A percentile compares a stretch with the other conserved stretches of the same genome.
Conservation (phyloP, 1,140 invertebrate species). For the Trichonephila clavata region DNA sequence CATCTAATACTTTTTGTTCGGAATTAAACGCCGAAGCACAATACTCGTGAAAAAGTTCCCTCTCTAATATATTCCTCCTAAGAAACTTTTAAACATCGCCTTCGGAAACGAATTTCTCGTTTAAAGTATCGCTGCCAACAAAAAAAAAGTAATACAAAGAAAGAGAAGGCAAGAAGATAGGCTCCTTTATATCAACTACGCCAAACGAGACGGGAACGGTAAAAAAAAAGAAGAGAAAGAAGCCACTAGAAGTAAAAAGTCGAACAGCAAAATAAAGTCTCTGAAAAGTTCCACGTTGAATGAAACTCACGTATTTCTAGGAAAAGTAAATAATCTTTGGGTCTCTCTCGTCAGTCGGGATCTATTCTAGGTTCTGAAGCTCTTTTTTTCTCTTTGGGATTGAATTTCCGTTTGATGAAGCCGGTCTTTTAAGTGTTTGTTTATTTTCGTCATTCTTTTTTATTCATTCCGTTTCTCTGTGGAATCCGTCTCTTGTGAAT, state of each 20-base stretch:
- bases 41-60: neutral
- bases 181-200: neutral
- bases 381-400: neutral
- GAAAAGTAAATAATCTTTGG: slow-evolving; percentile 23
- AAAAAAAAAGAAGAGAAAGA: neutral
- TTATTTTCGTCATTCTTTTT: neutral
- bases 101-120: slow-evolving; percentile 12
- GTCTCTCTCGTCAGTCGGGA: neutral
- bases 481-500: neutral
- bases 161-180: neutral
- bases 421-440: slow-evolving; percentile 15
- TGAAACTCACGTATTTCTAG: slow-evolving; percentile 12
- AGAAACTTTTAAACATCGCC: neutral
- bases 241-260: neutral
- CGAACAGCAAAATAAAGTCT: neutral
- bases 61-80: neutral
- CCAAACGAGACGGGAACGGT: neutral
- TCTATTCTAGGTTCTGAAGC: neutral
- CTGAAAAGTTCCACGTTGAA: slow-evolving; percentile 3
- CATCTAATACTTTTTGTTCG: no score
- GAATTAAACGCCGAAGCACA: neutral
- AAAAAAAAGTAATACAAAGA: neutral
- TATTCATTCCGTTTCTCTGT: neutral
- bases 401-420: slow-evolving; percentile 34
- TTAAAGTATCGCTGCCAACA: neutral